Base-by-base conservation (phyloP, 1,140 invertebrate species). In the Batillaria attramentaria region DNA sequence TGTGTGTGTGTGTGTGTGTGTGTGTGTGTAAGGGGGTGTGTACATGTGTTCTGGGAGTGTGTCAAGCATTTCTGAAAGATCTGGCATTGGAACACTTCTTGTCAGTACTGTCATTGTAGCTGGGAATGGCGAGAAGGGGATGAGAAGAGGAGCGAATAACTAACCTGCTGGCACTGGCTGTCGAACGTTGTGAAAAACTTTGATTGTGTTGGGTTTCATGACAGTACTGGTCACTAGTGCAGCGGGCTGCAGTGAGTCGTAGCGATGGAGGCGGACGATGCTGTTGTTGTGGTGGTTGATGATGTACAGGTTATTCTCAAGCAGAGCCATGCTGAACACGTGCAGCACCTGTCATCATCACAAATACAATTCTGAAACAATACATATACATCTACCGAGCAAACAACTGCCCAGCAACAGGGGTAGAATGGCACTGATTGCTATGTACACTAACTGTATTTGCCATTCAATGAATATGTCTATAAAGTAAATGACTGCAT, bases 141-240 rank as follows among this genome's bases (percentile, higher is more conserved):
- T 31, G 24, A 16, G 20, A 31, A 1, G 20, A 2, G 42, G n/a
- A n/a, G n/a, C n/a, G n/a, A n/a, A n/a, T n/a, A n/a, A n/a, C n/a
- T n/a, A n/a, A n/a, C n/a, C n/a, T n/a, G n/a, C n/a, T n/a, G n/a
- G n/a, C n/a, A n/a, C n/a, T n/a, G 95, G 95, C 86, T 97, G 96
- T 28, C 96, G 92, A 65, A 95, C 74, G 54, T 83, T 79, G 70
- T 90, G 89, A 77, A 86, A 85, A 18, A 89, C 80, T 83, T 98
- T 96, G 73, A 99, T 95, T 87, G 98, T 97, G 75, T 85, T 97
- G 91, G 1, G 97, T 20, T 76, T 79, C 1, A 20, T 42, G 3
- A 81, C 18, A 6, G 57, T 39, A 0, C 65, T 74, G 18, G 65
- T 65, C 4, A 81, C 60, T 3, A 76, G 62, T 16, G 74, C 20